phyloP scores from a whole-genome alignment of 1,140 invertebrate species.

The Drosophila ohnishii region DNA sequence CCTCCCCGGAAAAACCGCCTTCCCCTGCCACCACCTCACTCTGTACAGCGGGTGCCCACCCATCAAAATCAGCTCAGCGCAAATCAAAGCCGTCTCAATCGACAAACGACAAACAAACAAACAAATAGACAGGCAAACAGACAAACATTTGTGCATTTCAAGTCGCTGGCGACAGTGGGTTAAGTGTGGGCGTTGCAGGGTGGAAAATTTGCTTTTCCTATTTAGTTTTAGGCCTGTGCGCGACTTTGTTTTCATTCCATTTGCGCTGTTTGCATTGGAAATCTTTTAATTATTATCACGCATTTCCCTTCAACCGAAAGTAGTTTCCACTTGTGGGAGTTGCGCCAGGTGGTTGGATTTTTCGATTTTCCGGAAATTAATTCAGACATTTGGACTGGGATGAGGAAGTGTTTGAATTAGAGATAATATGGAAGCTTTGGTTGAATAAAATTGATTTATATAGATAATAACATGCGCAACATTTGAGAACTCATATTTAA shows the following conservation, averaged over 20 bases:
- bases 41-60: neutral
- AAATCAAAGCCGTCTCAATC: slow-evolving; percentile 78
- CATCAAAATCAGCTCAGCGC: slow-evolving; percentile 63
- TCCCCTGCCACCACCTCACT: neutral
- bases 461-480: neutral
- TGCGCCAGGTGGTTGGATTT: slow-evolving; percentile 57
- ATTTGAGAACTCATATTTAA: neutral
- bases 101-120: slow-evolving; percentile 67
- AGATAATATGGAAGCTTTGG: neutral
- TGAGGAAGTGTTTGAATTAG: neutral
- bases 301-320: slow-evolving; percentile 15
- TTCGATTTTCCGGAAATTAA: slow-evolving; percentile 16
- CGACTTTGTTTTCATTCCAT: slow-evolving; percentile 81
- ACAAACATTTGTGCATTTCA: slow-evolving; percentile 63
- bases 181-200: slow-evolving; percentile 19
- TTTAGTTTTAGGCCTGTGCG: slow-evolving; percentile 60
- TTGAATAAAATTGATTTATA: neutral
- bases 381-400: neutral
- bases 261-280: slow-evolving; percentile 74
- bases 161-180: slow-evolving; percentile 36
- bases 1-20: neutral
- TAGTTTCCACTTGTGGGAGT: slow-evolving; percentile 66
- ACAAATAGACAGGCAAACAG: slow-evolving; percentile 38
- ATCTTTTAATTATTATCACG: slow-evolving; percentile 81
- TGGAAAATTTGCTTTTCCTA: slow-evolving; percentile 52